Base-by-base conservation (phyloP, 2,113 vertebrate genomes). In the Oncorhynchus keta region DNA sequence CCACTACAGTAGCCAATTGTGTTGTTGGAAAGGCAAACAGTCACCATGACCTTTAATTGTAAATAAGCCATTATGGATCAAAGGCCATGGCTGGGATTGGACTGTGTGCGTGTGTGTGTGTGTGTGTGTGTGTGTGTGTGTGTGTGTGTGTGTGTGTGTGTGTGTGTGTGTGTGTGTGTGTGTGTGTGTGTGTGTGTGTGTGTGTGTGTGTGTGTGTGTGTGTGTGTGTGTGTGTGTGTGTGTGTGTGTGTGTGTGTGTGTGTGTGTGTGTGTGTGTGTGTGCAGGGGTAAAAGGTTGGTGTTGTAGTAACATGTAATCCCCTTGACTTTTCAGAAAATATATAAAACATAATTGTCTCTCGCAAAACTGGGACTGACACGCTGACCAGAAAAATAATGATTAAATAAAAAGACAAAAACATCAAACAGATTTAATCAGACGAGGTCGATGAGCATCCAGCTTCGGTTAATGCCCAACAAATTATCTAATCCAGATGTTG, bases 401-500 rank as follows among this genome's bases (percentile, higher is more conserved):
- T n/a, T 18, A 79, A 84, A 82, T 68, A 78, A 84, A 85, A 78
- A 35, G 39, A 75, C 61, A 75, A 26, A 82, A 74, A 91, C 88
- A 89, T 92, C 91, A 94, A 93, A 91, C 84, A 80, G 89, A 92
- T 95, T 92, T 94, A 94, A 95, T 96, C 94, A 93, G 90, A 90
- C 86, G 91, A 88, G 89, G 86, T 89, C 72, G 93, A 96, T 97
- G 96, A 95, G 94, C 92, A 94, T 95, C 93, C 81, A 90, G 92
- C 79, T 84, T 92, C 66, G 49, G 82, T 95, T 97, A 96, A 96
- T 97, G 96, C 94, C 92, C 92, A 94, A 95, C 96, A 97, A 97
- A 98, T 98, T 96, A 97, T 97, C 96, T 97, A 97, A 98, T 97
- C 96, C 96, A 95, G 96, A 97, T 97, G 97, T 97, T 95, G 90